Base-by-base conservation (phyloP, 2,888 invertebrate species). In the Ophion slaviceki region DNA sequence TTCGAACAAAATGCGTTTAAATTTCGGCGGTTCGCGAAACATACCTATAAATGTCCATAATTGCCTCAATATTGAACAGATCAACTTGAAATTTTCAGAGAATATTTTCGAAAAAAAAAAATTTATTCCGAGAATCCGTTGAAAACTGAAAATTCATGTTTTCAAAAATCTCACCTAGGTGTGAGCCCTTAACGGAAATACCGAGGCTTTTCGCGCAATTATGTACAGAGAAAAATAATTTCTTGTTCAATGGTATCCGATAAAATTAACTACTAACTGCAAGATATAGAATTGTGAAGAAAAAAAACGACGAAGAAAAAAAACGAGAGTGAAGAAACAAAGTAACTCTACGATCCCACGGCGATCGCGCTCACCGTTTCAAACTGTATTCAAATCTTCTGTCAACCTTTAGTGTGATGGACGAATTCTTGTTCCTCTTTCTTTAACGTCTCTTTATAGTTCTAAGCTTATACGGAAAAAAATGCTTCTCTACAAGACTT, bases 401-500 rank as follows among this genome's bases (percentile, higher is more conserved):
- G 86, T 78, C 62, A 71, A 74, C 40, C n/a, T 24, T 66, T 59
- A 14, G 70, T 40, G 20, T 62, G 24, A 45, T 28, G 61, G 14
- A 6, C 20, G 62, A 74, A 78, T 78, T 61, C 8, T 17, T 17
- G 7, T 24, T 17, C n/a, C 2, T 4, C 24, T 40, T 36, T 45
- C n/a, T 4, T 53, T 11, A 70, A 17, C 5, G 2, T n/a, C 47
- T 77, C 61, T 40, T 47, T n/a, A 59, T 72, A 24, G 67, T 20
- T 2, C 36, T 61, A 24, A 24, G 40, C 47, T 66, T 20, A 14
- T 17, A 78, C 40, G 0, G 57, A 77, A 11, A 53, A 74, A 53
- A 11, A 84, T 81, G 81, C 32, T 81, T 20, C 14, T 64, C 2
- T n/a, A 20, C 8, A 84, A 71, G 24, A 1, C 62, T 24, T 61